A percentile compares a stretch with the other conserved stretches of the same genome.
Conservation (phyloP, 2,113 vertebrate genomes). For the Cranoglanis bouderius region DNA sequence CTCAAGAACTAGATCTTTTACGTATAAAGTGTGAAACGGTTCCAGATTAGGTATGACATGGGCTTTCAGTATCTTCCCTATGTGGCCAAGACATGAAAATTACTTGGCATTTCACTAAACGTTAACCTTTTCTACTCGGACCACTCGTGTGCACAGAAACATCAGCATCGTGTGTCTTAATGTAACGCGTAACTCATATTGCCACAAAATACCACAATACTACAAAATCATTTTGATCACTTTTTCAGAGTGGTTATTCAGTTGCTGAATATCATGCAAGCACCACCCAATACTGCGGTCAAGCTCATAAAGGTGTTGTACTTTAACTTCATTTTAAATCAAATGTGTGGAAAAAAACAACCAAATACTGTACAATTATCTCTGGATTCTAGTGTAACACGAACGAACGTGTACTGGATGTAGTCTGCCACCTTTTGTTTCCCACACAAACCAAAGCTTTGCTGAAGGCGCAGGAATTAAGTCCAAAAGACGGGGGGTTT, state of each 20-base stretch:
- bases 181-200: background rate
- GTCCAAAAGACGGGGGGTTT: constrained; percentile 49
- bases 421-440: constrained; percentile 43
- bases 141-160: background rate
- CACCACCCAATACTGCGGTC: background rate
- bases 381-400: constrained; percentile 3
- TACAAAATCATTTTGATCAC: no score
- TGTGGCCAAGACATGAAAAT: background rate
- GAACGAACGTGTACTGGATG: constrained; percentile 16
- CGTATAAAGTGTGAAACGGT: background rate
- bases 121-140: background rate
- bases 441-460: constrained; percentile 48
- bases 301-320: background rate
- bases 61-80: background rate
- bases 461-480: constrained; percentile 48
- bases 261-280: background rate
- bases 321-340: background rate
- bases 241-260: no score
- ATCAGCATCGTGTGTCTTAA: no score
- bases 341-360: background rate
- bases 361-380: background rate
- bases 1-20: background rate
- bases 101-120: background rate
- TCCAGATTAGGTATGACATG: background rate
- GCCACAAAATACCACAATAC: background rate